Conservation (phyloP, 2,113 vertebrate genomes). For the Paedocypris sp. region DNA sequence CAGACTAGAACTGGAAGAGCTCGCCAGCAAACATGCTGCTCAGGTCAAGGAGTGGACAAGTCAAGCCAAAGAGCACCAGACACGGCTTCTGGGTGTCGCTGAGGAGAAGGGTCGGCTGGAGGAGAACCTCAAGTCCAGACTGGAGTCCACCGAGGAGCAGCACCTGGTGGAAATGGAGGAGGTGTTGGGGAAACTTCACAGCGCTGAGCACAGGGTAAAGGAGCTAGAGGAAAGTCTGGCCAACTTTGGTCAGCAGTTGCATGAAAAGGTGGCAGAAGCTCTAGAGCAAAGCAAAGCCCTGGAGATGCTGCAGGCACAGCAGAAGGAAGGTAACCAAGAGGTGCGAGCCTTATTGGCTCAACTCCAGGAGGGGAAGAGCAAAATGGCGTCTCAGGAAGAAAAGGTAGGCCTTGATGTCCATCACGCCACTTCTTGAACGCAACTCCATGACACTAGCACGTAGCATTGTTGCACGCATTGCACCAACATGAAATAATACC, state of each 20-base stretch:
- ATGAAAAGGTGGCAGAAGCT: constrained; percentile 56
- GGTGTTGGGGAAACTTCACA: constrained; percentile 80
- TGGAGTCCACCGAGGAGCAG: constrained; percentile 83
- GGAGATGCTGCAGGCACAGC: constrained; percentile 64
- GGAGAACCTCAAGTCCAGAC: constrained; percentile 64
- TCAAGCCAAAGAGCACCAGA: constrained; percentile 62
- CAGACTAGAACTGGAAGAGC: constrained; percentile 59
- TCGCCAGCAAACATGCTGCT: constrained; percentile 55
- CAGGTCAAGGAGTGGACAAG: constrained; percentile 49
- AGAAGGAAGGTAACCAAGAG: constrained; percentile 76
- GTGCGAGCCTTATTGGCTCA: constrained; percentile 64
- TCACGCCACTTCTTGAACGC: not conserved
- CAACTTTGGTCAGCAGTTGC: constrained; percentile 57
- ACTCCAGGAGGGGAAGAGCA: constrained; percentile 65
- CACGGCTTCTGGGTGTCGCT: constrained; percentile 53
- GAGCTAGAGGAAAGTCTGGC: constrained; percentile 73
- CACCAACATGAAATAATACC: no score
- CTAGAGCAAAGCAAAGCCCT: constrained; percentile 70
- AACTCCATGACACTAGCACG: not conserved
- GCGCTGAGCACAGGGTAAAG: constrained; percentile 80
- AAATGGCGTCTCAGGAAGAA: constrained; percentile 61
- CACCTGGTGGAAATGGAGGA: constrained; percentile 98
- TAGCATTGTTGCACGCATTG: no score
- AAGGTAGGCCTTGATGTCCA: constrained; percentile 67
- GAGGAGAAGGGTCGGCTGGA: constrained; percentile 76